These are phyloP conservation scores for human DNA, from an alignment of 2,113 vertebrate genomes.

Conservation along the genomic window GRCh38 chr4:7028001-7028500, in stretches of 20 bases:
- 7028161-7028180: neutral
- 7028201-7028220: neutral
- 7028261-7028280: neutral
- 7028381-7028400: rapidly evolving
- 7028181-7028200: neutral
- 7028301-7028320: neutral
- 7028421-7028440: no score
- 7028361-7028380: rapidly evolving
- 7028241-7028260: no score
- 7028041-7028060: neutral
- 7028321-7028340: no score
- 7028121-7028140: no score
- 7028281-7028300: neutral
- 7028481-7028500: no score
- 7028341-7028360: neutral
- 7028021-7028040: neutral
- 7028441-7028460: no score
- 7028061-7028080: neutral
- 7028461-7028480: no score
- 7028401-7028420: rapidly evolving
- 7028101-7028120: neutral
- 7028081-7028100: neutral
- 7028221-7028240: neutral
- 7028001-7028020: neutral
- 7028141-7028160: neutral